Base-by-base conservation (phyloP, 2,797 vertebrate species). In the Spinus pinus region DNA sequence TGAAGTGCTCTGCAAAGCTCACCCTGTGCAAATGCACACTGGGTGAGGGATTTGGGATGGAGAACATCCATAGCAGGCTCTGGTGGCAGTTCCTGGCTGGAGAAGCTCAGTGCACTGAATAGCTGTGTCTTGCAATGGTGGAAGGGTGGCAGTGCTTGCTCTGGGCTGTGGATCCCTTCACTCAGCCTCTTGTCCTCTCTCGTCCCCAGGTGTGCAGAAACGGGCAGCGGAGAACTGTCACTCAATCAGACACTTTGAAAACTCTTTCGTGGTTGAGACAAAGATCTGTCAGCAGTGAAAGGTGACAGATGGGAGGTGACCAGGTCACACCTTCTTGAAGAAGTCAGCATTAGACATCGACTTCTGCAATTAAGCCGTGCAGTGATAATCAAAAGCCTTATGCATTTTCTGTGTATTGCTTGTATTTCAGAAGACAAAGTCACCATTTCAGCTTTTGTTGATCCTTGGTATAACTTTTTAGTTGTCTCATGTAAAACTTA, bases 171-270 rank as follows among this genome's bases (percentile, higher is more conserved):
- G 31, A 2, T 60, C 70, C 42, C 47, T 54, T 67, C 27, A 46
- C 85, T 90, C 5, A 86, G 54, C 75, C 79, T 90, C 56, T 74
- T 8, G 0, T 78, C 17, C 64, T 89, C 41, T 97, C 54, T 95
- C 11, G 1, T 73, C 73, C 79, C 53, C 92, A 98, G 98, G 98
- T 95, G 98, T 99, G 96, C 98, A 99, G 96, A 99, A 99, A 95
- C 98, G 98, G 66, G 98, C 99, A 11, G 98, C 97, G 12, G 98
- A 99, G 81, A 98, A 98, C 30, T 99, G 99, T 84, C 98, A 98
- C 94, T 98, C 98, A 86, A 99, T 99, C 97, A 98, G 97, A 88
- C 99, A 99, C 97, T 99, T 99, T 77, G 99, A 98, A 93, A 99
- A 99, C 94, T 98, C 98, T 79, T 99, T 99, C 92, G 98, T 99